Evolutionary conservation across 2,888 invertebrate species (phyloP).

Genomic region (Drosophila lutescens): DNA sequence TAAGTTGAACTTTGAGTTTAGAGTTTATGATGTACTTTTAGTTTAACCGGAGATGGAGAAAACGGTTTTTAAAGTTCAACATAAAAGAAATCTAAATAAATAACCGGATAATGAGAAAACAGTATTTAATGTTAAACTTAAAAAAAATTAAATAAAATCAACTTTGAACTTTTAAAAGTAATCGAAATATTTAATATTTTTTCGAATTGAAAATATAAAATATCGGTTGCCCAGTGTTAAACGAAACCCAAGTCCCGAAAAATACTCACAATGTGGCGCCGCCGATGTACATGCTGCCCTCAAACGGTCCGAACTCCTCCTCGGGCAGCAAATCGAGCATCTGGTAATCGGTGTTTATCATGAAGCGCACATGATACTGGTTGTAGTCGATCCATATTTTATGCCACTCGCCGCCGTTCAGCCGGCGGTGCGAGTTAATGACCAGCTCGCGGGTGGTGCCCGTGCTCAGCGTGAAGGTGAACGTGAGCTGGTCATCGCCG

Average conservation of each 20-base stretch:
- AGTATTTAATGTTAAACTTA: too few species aligned
- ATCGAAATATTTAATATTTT: too few species aligned
- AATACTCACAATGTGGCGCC: slow-evolving; percentile 94
- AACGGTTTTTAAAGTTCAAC: too few species aligned
- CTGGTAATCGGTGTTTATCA: slow-evolving; percentile 95
- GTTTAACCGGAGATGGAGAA: too few species aligned
- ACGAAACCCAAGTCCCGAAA: not conserved
- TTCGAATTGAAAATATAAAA: too few species aligned
- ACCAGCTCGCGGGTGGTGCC: slow-evolving; percentile 92
- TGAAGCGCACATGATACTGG: slow-evolving; percentile 95
- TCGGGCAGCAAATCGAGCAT: slow-evolving; percentile 93
- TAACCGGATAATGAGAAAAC: too few species aligned
- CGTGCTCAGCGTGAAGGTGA: slow-evolving; percentile 94
- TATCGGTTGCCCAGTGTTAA: not conserved
- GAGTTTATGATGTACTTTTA: too few species aligned
- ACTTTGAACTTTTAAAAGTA: too few species aligned
- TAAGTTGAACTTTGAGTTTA: too few species aligned
- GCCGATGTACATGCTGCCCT: slow-evolving; percentile 96
- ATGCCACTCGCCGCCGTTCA: slow-evolving; percentile 98
- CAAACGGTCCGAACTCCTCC: slow-evolving; percentile 96
- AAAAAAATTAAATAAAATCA: too few species aligned
- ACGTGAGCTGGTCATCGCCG: slow-evolving; percentile 93
- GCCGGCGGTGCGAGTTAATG: slow-evolving; percentile 90
- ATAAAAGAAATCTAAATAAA: not conserved
- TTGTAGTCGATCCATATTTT: slow-evolving; percentile 98